Base-by-base conservation (phyloP, 2,113 vertebrate genomes). In the Serilophus lunatus region DNA sequence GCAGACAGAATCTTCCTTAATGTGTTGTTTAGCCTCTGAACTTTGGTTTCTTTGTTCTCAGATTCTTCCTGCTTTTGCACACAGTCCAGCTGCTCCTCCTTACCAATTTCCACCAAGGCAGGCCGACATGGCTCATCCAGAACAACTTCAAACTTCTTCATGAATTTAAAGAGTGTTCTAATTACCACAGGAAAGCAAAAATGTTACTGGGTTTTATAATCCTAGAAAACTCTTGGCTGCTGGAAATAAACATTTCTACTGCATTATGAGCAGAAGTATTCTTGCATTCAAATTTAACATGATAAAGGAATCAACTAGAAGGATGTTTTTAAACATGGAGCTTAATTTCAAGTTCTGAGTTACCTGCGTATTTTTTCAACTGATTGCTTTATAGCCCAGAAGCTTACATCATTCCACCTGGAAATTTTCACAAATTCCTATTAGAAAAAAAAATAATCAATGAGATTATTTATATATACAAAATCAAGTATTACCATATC, bases 341-440 rank as follows among this genome's bases (percentile, higher is more conserved):
- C 36, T 57, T 42, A 61, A 31, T 42, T 65, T 42, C 26, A 81
- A 29, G 42, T 45, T 97, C 51, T 38, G 29, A 74, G 56, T 96
- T 97, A 99, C 99, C 99, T 98, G 96, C 99, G 99, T 26, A 99
- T 99, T 96, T 99, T 99, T 92, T 99, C 99, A 95, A 99, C 99
- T 5, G 99, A 99, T 8, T 99, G 99, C 69, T 99, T 99, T 94
- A 99, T 98, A 92, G 99, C 98, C 99, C 99, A 99, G 97, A 99
- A 99, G 94, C 98, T 99, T 92, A 99, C 98, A 31, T 99, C 99
- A 69, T 99, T 99, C 99, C 99, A 99, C 90, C 97, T 99, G 6
- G 99, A 99, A 97, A 99, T 99, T 97, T 99, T 99, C 75, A 99
- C 99, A 98, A 99, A 99, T 96, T 99, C 99, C 99, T 99, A 90